Base-by-base conservation (phyloP, 2,113 vertebrate genomes). In the Capricornis sumatraensis region DNA sequence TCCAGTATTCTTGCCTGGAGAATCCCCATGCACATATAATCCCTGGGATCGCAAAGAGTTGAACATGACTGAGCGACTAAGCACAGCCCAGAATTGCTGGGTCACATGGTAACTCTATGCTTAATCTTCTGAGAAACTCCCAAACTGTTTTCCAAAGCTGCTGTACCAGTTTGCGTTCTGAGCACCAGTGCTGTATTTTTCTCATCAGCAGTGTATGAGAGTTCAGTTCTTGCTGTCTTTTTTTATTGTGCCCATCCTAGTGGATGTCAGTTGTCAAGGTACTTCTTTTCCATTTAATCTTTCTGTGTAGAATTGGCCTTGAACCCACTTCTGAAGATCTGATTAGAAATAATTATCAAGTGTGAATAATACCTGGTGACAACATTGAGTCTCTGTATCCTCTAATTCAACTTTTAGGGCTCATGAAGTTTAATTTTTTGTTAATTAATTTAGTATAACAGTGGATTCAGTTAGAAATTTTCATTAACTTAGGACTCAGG, bases 401-500 rank as follows among this genome's bases (percentile, higher is more conserved):
- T 71, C 15, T 64, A 84, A 17, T 83, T 87, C 43, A 82, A n/a
- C 36, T n/a, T 52, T 53, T 53, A 89, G 30, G 25, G 27, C 58
- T 64, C 47, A 14, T 93, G 36, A 91, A 81, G 28, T 67, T 96
- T 91, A 93, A 52, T 81, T 91, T 12, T 91, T 95, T 91, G 53
- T 67, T 93, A 76, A 84, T 36, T 85, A 78, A 95, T 43, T 84
- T 53, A 81, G 50, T 82, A 27, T 95, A 96, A 52, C n/a, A 76
- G 52, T 96, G 15, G 27, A 78, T 92, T 60, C 5, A 87, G 8
- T 95, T 89, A 90, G 55, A 94, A 89, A 43, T 40, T 84, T 94
- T 85, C 62, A 33, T 91, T 82, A 88, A 76, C 43, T 94, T 96
- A 91, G 28, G 50, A 84, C 13, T 96, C 33, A 81, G 33, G 33